Evolutionary conservation across 2,888 invertebrate species (phyloP), one percentile per base, ranked within the genome.

Genomic region (Penaeus monodon): DNA sequence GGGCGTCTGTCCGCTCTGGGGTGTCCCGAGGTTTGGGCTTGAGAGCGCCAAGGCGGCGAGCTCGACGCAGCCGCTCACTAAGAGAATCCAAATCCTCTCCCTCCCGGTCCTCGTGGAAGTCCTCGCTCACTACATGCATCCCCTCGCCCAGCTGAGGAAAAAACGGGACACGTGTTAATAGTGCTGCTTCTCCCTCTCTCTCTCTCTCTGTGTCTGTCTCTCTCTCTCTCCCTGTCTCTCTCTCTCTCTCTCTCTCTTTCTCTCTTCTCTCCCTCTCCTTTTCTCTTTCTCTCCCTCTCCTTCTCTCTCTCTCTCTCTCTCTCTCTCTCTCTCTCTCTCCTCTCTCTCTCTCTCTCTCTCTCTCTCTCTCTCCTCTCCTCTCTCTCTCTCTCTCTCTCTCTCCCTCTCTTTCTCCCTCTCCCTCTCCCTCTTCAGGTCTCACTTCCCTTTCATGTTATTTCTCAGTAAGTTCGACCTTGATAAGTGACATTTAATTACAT

Each of bases 1-100:
- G 93, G 8, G 95, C 96, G 93, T 97, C 97, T 92, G 96, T 96
- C 86, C 96, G 94, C 91, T 95, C 96, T 89, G 94, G 93, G 91
- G 78, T 91, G 91, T 77, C 90, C 91, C 65, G 91, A 91, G 81
- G 91, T 93, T 92, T 91, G 91, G 64, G 91, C 20, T 83, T 82
- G 12, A 77, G 38, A 64, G 82, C 84, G 14, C 85, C 89, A 20
- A 85, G 78, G 33, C 84, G 84, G 24, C 89, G 84, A 38, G 84
- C 85, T 57, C 87, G 87, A 20, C 86, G 89, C 57, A 87, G 64
- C 44, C 87, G 73, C 44, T 86, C 89, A 66, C 87, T 85, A 7
- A 89, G 85, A 44, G 84, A 82, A 49, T 96, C 95, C 68, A 93
- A 93, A 74, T 94, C 94, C 91, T 93, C 94, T 85, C 94, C 94